Conservation (phyloP, 2,113 vertebrate genomes). For the Accipiter cooperii region DNA sequence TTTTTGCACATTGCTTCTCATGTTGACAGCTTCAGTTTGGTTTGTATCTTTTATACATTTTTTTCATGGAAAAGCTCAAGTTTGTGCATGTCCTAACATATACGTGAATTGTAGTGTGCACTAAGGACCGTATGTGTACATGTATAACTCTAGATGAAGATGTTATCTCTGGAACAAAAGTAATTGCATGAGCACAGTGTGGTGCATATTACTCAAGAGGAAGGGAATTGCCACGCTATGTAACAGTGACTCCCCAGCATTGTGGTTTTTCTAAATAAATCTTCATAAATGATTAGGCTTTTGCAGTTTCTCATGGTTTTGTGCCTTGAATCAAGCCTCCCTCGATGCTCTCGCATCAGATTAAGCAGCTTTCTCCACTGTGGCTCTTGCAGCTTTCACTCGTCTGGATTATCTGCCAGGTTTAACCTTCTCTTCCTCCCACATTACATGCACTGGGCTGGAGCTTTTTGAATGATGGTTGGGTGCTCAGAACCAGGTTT, state of each 20-base stretch:
- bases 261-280: constrained; percentile 65
- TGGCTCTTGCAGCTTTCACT: not conserved
- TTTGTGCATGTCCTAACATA: not conserved
- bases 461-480: not conserved
- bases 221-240: not conserved
- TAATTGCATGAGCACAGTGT: constrained; percentile 34
- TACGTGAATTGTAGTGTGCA: not conserved
- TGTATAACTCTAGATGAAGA: not conserved
- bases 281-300: not conserved
- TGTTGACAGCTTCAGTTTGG: constrained; percentile 19
- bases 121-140: not conserved
- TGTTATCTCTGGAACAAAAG: constrained; percentile 19
- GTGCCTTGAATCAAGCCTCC: not conserved
- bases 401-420: not conserved
- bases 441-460: not conserved
- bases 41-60: constrained; percentile 46
- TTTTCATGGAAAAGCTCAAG: constrained; percentile 36
- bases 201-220: constrained; percentile 23
- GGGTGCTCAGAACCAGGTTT: not conserved
- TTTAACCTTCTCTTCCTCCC: not conserved
- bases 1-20: constrained; percentile 50
- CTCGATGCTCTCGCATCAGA: not conserved
- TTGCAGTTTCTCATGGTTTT: not conserved
- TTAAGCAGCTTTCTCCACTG: not conserved
- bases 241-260: constrained; percentile 31